Percentiles rank a stretch among this genome's conserved stretches.
Conservation (phyloP, 2,797 vertebrate species). For the Coilia nasus region DNA sequence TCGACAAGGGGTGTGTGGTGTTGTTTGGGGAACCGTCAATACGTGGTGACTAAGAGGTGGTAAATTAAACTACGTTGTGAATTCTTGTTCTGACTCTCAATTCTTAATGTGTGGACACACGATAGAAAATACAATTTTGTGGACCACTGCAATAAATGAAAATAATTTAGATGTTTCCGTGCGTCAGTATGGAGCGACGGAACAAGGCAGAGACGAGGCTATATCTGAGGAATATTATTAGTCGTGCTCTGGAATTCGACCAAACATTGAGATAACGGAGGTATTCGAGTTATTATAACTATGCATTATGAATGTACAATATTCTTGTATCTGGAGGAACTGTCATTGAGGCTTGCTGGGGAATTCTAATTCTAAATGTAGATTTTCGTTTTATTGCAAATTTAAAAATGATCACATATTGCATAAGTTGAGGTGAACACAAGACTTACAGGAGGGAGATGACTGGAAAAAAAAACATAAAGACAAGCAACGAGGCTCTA, state of each 20-base stretch:
- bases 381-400: neutral
- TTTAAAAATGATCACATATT: neutral
- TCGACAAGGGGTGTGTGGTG: slow-evolving; percentile 39
- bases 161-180: neutral
- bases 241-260: slow-evolving; percentile 36
- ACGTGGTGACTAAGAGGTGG: neutral
- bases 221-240: neutral
- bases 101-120: neutral
- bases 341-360: neutral
- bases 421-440: neutral
- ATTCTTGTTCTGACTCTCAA: slow-evolving; percentile 23
- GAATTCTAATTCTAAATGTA: neutral
- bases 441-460: slow-evolving; percentile 48
- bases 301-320: slow-evolving; percentile 82
- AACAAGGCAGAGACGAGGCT: neutral
- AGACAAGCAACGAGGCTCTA: neutral
- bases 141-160: slow-evolving; percentile 19
- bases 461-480: slow-evolving; percentile 46
- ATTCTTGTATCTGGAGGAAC: slow-evolving; percentile 58
- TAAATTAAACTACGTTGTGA: neutral
- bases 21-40: slow-evolving; percentile 3
- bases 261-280: neutral
- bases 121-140: neutral
- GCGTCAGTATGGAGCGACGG: neutral
- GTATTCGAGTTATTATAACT: slow-evolving; percentile 72